Evolutionary conservation across 2,113 vertebrate genomes (phyloP), one percentile per base, ranked within the genome.

Genomic region (Nestor notabilis): DNA sequence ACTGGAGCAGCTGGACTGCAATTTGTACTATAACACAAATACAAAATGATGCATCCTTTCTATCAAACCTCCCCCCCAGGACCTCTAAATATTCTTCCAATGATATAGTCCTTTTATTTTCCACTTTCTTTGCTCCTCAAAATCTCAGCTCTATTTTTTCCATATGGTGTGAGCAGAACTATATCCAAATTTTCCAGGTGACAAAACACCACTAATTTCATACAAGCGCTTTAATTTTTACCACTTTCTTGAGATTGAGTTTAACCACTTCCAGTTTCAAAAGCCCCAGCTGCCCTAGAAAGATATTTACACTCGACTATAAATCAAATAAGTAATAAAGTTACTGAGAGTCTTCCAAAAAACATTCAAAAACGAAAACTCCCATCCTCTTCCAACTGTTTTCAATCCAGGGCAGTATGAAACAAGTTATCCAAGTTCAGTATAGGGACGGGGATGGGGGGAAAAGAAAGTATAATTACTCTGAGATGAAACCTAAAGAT

Each of bases 371-470:
- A 94, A 64, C 52, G 18, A 75, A 74, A 87, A 82, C 43, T 93
- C 69, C 47, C 69, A 79, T 68, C 52, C 65, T 71, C 37, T 79
- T 86, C 75, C 93, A 90, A 93, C 87, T 96, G 96, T 60, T 96
- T 94, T 65, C 75, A 88, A 93, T 97, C 94, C 95, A 95, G 33
- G 43, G 56, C 70, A 79, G 77, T 64, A 92, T 27, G 47, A 95
- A 96, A 90, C 41, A 93, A 88, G 66, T 90, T 90, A 77, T 56
- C 53, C 64, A 78, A 96, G 79, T 47, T 77, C 84, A 90, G 49
- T 82, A 91, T 11, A 25, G 58, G 10, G 35, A n/a, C n/a, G n/a
- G n/a, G n/a, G n/a, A n/a, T n/a, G 35, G 58, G 58, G 33, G 35
- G 37, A 20, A 17, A 27, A 53, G 33, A 74, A 58, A 75, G 56